Percentiles rank a stretch among this genome's conserved stretches.
Evolutionary conservation across 1,140 invertebrate species (phyloP).

Genomic region (Antheraea pernyi): DNA sequence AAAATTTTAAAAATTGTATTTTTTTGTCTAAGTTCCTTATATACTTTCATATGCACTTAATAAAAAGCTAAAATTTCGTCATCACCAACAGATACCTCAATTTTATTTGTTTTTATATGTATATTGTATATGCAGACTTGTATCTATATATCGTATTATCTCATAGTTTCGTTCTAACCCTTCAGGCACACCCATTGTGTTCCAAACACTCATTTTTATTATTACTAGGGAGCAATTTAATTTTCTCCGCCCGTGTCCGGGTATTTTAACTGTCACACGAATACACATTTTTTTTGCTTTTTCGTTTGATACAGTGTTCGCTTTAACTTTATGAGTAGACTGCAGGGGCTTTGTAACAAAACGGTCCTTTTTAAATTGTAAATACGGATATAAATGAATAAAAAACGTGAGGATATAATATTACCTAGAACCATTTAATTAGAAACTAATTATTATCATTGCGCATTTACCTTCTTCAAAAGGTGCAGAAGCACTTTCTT

Average conservation of each 20-base stretch:
- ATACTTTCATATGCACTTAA: no score
- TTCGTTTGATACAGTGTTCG: slow-evolving; percentile 15
- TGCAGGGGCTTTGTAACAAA: background rate
- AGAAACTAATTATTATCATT: no score
- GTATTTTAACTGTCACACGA: slow-evolving; percentile 37
- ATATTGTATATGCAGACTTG: no score
- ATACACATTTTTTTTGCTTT: slow-evolving; percentile 24
- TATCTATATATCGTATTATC: no score
- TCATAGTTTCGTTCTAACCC: background rate
- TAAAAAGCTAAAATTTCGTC: no score
- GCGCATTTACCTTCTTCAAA: no score
- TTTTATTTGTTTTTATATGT: no score
- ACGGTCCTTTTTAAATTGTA: background rate
- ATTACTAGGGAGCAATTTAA: slow-evolving; percentile 56
- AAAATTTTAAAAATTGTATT: no score
- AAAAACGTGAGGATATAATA: background rate
- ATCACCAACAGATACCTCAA: no score
- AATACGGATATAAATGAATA: background rate
- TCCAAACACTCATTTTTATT: slow-evolving; percentile 66
- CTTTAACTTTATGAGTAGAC: background rate
- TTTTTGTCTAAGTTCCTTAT: no score
- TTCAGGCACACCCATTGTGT: slow-evolving; percentile 42
- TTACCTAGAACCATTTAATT: no score
- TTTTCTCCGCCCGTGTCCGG: slow-evolving; percentile 43
- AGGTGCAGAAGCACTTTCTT: no score